Evolutionary conservation across 2,888 invertebrate genomes (phyloP).

Genomic region (Drosophila merina): DNA sequence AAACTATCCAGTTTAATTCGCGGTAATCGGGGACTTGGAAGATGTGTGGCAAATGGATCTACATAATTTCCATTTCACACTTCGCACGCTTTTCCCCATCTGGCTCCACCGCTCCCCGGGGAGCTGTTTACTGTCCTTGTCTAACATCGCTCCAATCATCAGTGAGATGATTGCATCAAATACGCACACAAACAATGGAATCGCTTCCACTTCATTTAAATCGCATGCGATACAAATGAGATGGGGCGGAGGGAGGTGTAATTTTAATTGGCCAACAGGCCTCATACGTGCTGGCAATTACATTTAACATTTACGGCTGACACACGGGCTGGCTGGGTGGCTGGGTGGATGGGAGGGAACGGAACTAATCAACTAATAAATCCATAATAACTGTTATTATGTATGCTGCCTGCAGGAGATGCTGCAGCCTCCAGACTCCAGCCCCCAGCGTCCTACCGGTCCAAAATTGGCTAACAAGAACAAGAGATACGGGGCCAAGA

Average conservation of each 20-base stretch:
- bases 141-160: conserved; percentile 1
- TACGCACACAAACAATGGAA: conserved; percentile 24
- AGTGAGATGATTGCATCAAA: neutral
- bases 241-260: conserved; percentile 27
- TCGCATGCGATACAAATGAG: conserved; percentile 1
- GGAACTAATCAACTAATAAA: conserved; percentile 53
- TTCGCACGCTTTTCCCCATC: conserved; percentile 7
- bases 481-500: conserved; percentile 40
- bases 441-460: conserved; percentile 40
- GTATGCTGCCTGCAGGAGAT: conserved; percentile 21
- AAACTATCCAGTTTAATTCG: no score
- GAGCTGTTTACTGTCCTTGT: conserved; percentile 4
- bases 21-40: neutral
- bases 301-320: conserved; percentile 31
- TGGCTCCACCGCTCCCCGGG: conserved; percentile 2
- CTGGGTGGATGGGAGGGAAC: neutral
- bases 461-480: conserved; percentile 52
- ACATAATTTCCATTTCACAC: conserved; percentile 20
- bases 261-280: conserved; percentile 50
- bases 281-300: conserved; percentile 54
- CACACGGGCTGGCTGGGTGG: neutral
- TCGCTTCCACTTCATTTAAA: conserved; percentile 35
- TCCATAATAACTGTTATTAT: conserved; percentile 71
- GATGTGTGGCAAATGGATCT: conserved; percentile 3
- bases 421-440: neutral